Conservation (phyloP, 2,888 invertebrate species). For the Drosophila nigritarsus region DNA sequence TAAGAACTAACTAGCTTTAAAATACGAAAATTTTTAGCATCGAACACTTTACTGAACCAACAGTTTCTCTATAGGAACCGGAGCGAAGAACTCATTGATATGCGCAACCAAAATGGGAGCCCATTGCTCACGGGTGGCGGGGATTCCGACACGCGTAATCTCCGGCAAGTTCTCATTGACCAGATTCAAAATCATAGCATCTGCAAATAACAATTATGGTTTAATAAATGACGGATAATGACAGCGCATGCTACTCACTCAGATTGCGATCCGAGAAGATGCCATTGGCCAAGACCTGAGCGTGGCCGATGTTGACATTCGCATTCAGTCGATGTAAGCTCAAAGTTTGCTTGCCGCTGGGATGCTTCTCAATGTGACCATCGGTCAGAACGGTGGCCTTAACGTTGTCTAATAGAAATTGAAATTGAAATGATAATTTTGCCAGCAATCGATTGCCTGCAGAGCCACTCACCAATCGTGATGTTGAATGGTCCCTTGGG, state of each 20-base stretch:
- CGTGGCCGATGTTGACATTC: constrained; percentile 78
- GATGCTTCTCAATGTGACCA: constrained; percentile 73
- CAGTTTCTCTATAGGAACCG: constrained; percentile 84
- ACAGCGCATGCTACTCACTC: constrained; percentile 63
- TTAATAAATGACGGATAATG: not conserved
- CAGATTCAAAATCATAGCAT: constrained; percentile 85
- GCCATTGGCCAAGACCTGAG: constrained; percentile 81
- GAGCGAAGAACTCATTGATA: constrained; percentile 83
- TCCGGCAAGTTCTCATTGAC: constrained; percentile 87
- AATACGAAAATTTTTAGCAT: constrained; percentile 33
- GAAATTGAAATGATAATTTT: not conserved
- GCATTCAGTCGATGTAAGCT: constrained; percentile 81
- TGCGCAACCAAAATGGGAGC: constrained; percentile 83
- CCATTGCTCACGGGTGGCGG: constrained; percentile 84
- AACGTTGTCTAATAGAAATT: constrained; percentile 68
- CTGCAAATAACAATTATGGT: constrained; percentile 38
- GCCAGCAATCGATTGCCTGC: not conserved
- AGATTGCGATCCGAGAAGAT: constrained; percentile 83
- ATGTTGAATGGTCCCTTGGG: constrained; percentile 87
- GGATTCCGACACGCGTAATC: constrained; percentile 86
- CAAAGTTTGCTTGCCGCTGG: constrained; percentile 68
- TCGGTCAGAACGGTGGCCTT: constrained; percentile 80
- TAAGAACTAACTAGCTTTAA: constrained; percentile 65
- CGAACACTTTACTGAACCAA: constrained; percentile 66
- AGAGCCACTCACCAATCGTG: constrained; percentile 87